Conservation (phyloP, 2,888 invertebrate genomes). For the Herminia tarsipennalis region DNA sequence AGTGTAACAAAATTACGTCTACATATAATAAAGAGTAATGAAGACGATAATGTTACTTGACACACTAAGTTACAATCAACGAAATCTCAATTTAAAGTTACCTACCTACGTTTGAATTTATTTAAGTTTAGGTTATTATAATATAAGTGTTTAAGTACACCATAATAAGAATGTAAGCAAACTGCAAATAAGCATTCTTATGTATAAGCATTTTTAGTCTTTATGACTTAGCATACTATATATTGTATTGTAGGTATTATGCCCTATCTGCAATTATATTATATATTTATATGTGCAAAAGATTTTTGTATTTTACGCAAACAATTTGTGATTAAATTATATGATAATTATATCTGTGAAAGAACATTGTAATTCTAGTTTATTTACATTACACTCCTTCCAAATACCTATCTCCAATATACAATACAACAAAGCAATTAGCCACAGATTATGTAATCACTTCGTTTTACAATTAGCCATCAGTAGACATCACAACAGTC, state of each 20-base stretch:
- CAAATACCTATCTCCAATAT: neutral
- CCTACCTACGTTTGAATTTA: slow-evolving; percentile 44
- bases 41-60: slow-evolving; percentile 14
- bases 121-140: slow-evolving; percentile 43
- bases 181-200: slow-evolving; percentile 28
- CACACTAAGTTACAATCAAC: slow-evolving; percentile 23
- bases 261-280: slow-evolving; percentile 6
- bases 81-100: slow-evolving; percentile 52
- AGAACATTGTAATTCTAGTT: slow-evolving; percentile 25
- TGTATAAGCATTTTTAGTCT: slow-evolving; percentile 40
- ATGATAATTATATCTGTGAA: slow-evolving; percentile 43
- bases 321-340: slow-evolving; percentile 43
- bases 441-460: no score
- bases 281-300: slow-evolving; percentile 34
- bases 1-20: no score
- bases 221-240: slow-evolving; percentile 25
- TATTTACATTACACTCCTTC: slow-evolving; percentile 9
- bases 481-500: no score
- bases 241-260: slow-evolving; percentile 6
- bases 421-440: no score
- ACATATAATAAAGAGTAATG: no score
- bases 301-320: slow-evolving; percentile 35
- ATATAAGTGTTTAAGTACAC: slow-evolving; percentile 41
- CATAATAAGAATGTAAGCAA: slow-evolving; percentile 24
- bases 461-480: no score